A percentile compares a stretch with the other conserved stretches of the same genome.
Evolutionary conservation across 2,797 vertebrate species (phyloP).

Genomic region (Rhinogobio ventralis): DNA sequence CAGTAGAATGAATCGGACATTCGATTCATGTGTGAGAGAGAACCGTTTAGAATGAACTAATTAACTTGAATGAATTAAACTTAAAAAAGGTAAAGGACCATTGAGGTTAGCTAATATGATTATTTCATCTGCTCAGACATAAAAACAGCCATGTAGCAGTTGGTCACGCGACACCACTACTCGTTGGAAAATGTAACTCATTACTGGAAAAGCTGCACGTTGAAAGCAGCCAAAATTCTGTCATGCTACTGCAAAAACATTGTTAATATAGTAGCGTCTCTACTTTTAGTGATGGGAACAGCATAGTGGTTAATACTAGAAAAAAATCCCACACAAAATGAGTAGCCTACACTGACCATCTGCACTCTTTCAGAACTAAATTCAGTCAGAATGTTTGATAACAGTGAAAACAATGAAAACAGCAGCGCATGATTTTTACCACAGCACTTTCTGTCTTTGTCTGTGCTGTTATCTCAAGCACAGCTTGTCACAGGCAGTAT

Average conservation of each 20-base stretch:
- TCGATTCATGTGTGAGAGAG: too few relatives aligned
- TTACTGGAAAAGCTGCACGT: background rate
- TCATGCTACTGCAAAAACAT: background rate
- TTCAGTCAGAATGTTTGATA: slow-evolving; percentile 45
- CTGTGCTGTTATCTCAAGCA: slow-evolving; percentile 43
- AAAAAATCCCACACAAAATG: slow-evolving; percentile 1
- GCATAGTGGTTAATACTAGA: background rate
- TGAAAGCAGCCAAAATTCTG: background rate
- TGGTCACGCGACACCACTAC: background rate
- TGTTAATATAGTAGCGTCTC: background rate
- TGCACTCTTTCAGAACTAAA: slow-evolving; percentile 34
- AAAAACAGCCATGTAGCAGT: background rate
- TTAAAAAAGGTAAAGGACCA: background rate
- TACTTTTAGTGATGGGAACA: background rate
- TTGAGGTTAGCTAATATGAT: background rate
- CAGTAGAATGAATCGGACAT: background rate
- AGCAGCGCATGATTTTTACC: slow-evolving; percentile 8
- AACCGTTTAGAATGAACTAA: too few relatives aligned
- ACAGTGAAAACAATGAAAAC: slow-evolving; percentile 39
- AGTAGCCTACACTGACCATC: background rate
- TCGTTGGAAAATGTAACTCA: background rate
- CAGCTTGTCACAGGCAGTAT: slow-evolving; percentile 30
- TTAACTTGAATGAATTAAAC: background rate
- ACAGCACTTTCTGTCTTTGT: slow-evolving; percentile 17
- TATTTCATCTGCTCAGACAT: background rate